Conservation (phyloP, 2,888 invertebrate genomes). For the Parnassius smintheus region DNA sequence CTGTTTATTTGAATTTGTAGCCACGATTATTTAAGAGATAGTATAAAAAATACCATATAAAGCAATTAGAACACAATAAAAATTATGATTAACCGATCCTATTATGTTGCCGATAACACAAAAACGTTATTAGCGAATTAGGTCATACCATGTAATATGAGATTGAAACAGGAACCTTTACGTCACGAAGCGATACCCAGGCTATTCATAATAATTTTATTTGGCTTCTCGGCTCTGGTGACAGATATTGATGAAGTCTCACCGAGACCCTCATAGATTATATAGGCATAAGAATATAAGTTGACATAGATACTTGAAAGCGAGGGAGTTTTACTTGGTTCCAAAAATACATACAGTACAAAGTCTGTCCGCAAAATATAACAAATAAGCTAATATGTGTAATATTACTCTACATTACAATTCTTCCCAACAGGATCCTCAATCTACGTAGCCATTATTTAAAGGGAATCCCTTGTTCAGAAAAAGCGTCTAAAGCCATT, state of each 20-base stretch:
- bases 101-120: slow-evolving; percentile 18
- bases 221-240: slow-evolving; percentile 69
- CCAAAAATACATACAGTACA: too few species aligned
- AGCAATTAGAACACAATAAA: neutral
- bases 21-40: too few species aligned
- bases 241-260: slow-evolving; percentile 74
- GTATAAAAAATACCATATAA: too few species aligned
- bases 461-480: too few species aligned
- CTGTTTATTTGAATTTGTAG: too few species aligned
- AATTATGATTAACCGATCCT: slow-evolving; percentile 10
- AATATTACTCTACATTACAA: too few species aligned
- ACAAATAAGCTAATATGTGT: too few species aligned
- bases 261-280: slow-evolving; percentile 37
- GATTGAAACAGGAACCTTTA: slow-evolving; percentile 50
- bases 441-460: too few species aligned
- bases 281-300: neutral
- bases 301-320: slow-evolving; percentile 46
- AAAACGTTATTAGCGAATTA: slow-evolving; percentile 51
- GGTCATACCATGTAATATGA: slow-evolving; percentile 65
- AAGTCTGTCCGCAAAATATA: too few species aligned
- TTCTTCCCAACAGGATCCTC: too few species aligned
- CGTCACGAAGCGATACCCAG: slow-evolving; percentile 52
- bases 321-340: slow-evolving; percentile 58
- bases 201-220: slow-evolving; percentile 69
- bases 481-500: too few species aligned